These are phyloP conservation scores for Trachelipus rathkii DNA, from an alignment of 1,140 invertebrate species.

Conservation along the genomic window DNA sequence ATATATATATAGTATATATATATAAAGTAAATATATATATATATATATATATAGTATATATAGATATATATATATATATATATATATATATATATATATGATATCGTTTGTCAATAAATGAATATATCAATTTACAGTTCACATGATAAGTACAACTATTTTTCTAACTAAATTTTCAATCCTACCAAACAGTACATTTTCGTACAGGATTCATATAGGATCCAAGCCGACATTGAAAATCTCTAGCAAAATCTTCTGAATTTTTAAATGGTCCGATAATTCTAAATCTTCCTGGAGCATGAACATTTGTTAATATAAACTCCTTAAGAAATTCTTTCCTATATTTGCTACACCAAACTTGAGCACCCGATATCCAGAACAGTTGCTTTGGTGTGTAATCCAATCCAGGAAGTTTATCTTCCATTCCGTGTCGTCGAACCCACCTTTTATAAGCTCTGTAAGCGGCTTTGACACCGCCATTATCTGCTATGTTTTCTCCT, in stretches of 20 bases:
- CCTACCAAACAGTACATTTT: slow-evolving; percentile 62
- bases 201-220: slow-evolving; percentile 82
- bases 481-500: slow-evolving; percentile 86
- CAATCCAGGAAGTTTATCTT: slow-evolving; percentile 68
- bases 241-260: slow-evolving; percentile 76
- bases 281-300: slow-evolving; percentile 70
- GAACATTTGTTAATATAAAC: slow-evolving; percentile 48
- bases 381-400: slow-evolving; percentile 72
- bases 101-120: too few species aligned
- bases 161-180: too few species aligned
- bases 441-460: slow-evolving; percentile 68
- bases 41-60: too few species aligned
- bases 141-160: too few species aligned
- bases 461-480: slow-evolving; percentile 81
- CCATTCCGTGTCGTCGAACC: slow-evolving; percentile 46
- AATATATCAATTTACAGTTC: too few species aligned
- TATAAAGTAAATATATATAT: too few species aligned
- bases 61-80: too few species aligned
- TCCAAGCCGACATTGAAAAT: slow-evolving; percentile 74
- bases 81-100: too few species aligned
- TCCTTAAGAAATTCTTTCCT: slow-evolving; percentile 27
- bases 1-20: too few species aligned
- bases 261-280: slow-evolving; percentile 88
- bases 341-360: slow-evolving; percentile 35
- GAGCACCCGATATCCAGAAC: slow-evolving; percentile 57